Base-by-base conservation (phyloP, 2,888 invertebrate species). In the Epinotia bilunana region DNA sequence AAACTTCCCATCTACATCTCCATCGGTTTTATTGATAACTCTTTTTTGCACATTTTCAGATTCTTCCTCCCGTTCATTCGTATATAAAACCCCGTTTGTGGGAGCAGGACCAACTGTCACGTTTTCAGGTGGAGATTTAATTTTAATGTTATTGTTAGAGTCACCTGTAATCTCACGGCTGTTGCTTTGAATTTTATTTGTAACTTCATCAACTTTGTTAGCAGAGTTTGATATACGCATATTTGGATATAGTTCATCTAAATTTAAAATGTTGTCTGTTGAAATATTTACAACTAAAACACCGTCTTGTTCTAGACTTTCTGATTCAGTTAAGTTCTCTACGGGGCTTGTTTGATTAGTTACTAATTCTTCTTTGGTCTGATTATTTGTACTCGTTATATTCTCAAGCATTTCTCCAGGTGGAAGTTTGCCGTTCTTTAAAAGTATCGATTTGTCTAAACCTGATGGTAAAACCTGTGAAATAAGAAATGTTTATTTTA, bases 101-200 rank as follows among this genome's bases (percentile, higher is more conserved):
- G 94, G 94, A 75, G 94, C 91, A 18, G 94, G 94, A 63, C 90
- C 94, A 9, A 94, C 85, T 5, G 93, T 93, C 33, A 93, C 82
- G 77, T 94, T 93, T n/a, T 92, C 93, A 28, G 92, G 91, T 20
- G 91, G 69, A 62, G 89, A 91, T 84, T 94, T 94, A 13, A 90
- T 86, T 82, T 92, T 94, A 0, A 94, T 80, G 79, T 94, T 88
- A 43, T 86, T 92, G 62, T 92, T 94, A 23, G 88, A 87, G 82
- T 94, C 94, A 11, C 94, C 95, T 55, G 92, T 94, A 55, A 95
- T 95, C 84, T 95, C 95, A 78, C 94, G 83, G 77, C 94, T 95
- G 71, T 95, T 94, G 78, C 95, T 95, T 81, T 95, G 95, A 63
- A 95, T 94, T 84, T 95, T 95, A 76, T 94, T 94, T 7, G 92